phyloP scores from a whole-genome alignment of 2,113 vertebrate genomes.

The Hyaena hyaena region DNA sequence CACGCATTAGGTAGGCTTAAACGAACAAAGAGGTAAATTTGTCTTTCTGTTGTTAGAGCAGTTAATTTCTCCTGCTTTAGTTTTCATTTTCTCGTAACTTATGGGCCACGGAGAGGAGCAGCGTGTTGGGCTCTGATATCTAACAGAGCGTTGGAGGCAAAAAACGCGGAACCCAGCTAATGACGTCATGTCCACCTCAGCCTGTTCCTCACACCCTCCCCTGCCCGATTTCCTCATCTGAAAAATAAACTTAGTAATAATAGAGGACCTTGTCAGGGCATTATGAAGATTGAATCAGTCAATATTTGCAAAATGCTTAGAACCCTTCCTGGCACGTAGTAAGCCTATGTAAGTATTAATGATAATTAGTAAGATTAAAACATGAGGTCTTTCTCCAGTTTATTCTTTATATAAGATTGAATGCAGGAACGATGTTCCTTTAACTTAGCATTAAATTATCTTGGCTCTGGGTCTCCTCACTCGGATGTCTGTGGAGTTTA shows the following conservation, averaged over 20 bases:
- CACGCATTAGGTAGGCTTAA: neutral
- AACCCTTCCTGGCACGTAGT: accelerated
- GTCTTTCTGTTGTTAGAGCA: too few species aligned
- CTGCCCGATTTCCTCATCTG: neutral
- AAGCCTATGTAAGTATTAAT: neutral
- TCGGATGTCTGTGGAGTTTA: neutral
- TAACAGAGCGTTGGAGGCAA: accelerated
- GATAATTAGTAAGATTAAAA: neutral
- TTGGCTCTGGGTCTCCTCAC: neutral
- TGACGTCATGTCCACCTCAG: accelerated
- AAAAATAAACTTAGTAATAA: neutral
- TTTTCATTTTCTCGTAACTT: neutral
- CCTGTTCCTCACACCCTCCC: neutral
- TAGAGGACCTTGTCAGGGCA: neutral
- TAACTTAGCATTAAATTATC: neutral
- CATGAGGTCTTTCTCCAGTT: neutral
- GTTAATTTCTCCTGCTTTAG: neutral
- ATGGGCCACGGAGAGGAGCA: accelerated
- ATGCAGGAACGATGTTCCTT: neutral
- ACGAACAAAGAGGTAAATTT: neutral
- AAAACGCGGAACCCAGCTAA: too few species aligned
- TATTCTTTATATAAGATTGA: neutral
- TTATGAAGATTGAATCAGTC: neutral
- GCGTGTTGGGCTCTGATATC: neutral
- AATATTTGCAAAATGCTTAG: neutral